These are phyloP conservation scores for Tetragonula clypearis DNA, from an alignment of 1,140 invertebrate genomes.

Conservation along the genomic window DNA sequence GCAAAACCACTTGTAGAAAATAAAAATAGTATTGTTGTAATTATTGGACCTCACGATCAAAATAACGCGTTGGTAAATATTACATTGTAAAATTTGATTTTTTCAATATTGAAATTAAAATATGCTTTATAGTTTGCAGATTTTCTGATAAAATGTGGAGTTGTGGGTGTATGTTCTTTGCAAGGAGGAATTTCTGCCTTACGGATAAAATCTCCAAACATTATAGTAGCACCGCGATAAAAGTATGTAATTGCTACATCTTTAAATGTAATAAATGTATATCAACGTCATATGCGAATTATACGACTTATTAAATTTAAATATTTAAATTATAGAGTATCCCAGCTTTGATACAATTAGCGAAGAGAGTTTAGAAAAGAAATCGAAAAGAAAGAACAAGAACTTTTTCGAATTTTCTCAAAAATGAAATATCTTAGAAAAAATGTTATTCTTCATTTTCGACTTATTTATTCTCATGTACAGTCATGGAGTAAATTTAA, in stretches of 20 bases:
- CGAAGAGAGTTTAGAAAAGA: not conserved
- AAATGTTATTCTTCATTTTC: too few species aligned
- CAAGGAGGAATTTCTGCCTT: conserved; percentile 88
- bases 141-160: conserved; percentile 86
- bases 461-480: too few species aligned
- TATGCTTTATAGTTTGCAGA: conserved; percentile 85
- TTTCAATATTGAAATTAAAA: conserved; percentile 13
- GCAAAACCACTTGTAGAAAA: conserved; percentile 83
- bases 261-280: conserved; percentile 17
- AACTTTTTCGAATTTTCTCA: too few species aligned
- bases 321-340: not conserved
- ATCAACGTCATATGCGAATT: conserved; percentile 8
- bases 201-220: conserved; percentile 84
- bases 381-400: too few species aligned
- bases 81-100: not conserved
- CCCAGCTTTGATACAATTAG: too few species aligned
- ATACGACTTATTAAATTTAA: conserved; percentile 29
- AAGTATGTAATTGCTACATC: not conserved
- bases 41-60: conserved; percentile 90
- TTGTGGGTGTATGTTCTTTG: conserved; percentile 86
- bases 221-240: conserved; percentile 78
- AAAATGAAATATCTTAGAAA: too few species aligned
- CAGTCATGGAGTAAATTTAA: too few species aligned
- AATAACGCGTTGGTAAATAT: conserved; percentile 87
- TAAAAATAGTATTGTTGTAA: conserved; percentile 87